A percentile compares a stretch with the other conserved stretches of the same genome.
Conservation (phyloP, 2,113 vertebrate genomes). For the Rutilus rutilus region DNA sequence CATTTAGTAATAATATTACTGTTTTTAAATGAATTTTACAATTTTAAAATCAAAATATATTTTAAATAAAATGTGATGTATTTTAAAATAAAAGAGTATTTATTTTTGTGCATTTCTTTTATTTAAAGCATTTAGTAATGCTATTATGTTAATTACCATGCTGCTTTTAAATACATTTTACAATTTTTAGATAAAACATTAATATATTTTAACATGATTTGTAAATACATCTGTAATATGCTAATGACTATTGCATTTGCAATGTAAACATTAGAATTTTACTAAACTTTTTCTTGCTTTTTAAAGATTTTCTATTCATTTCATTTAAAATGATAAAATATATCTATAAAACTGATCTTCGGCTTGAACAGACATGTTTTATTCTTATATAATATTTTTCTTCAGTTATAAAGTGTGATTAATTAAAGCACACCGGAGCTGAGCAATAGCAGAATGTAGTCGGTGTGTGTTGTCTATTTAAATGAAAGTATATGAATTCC, state of each 20-base stretch:
- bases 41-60: not conserved
- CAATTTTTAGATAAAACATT: not conserved
- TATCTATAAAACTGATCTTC: too few relatives aligned
- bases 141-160: too few relatives aligned
- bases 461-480: not conserved
- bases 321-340: too few relatives aligned
- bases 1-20: too few relatives aligned
- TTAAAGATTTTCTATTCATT: too few relatives aligned
- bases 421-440: not conserved
- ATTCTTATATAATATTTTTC: not conserved
- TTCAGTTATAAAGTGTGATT: not conserved
- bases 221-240: not conserved
- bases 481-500: not conserved
- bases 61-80: not conserved
- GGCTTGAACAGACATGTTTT: not conserved
- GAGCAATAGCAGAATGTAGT: not conserved
- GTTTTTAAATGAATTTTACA: not conserved
- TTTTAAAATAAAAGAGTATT: not conserved
- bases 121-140: too few relatives aligned
- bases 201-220: not conserved
- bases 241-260: not conserved
- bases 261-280: not conserved
- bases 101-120: too few relatives aligned
- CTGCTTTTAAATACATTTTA: too few relatives aligned
- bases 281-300: not conserved